Evolutionary conservation across 2,113 vertebrate genomes (phyloP).

Genomic region (Macquaria ambigua): DNA sequence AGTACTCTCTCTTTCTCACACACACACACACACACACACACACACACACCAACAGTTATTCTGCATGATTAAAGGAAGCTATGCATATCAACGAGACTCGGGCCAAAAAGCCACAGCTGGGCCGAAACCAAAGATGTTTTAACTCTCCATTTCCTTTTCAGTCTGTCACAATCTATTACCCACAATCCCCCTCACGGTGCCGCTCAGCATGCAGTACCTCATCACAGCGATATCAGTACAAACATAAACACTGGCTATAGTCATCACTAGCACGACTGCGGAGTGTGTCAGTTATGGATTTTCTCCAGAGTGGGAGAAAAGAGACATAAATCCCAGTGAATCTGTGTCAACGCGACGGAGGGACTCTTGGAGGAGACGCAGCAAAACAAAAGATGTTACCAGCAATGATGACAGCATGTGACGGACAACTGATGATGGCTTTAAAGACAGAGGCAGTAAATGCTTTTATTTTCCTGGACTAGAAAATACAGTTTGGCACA

Average conservation of each 20-base stretch:
- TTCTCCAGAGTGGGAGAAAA: conserved; percentile 15
- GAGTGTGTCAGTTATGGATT: conserved; percentile 28
- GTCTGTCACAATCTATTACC: conserved; percentile 70
- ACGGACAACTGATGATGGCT: neutral
- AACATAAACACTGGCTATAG: conserved; percentile 55
- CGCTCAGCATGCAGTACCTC: conserved; percentile 39
- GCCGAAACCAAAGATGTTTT: conserved; percentile 46
- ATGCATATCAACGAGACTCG: conserved; percentile 80
- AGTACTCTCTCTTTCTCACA: neutral
- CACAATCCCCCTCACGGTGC: conserved; percentile 25
- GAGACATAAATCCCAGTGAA: conserved; percentile 21
- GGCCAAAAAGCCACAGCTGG: conserved; percentile 74
- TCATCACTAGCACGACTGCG: conserved; percentile 35
- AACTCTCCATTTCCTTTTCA: conserved; percentile 69
- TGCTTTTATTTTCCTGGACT: conserved; percentile 29
- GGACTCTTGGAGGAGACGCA: neutral
- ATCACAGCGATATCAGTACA: conserved; percentile 48
- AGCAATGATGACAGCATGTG: neutral
- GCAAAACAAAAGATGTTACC: conserved; percentile 23
- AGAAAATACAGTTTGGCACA: conserved; percentile 48
- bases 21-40: neutral
- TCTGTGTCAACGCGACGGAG: conserved; percentile 31
- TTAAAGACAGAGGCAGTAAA: conserved; percentile 24
- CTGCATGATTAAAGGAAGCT: conserved; percentile 72
- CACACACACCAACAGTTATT: conserved; percentile 31